Evolutionary conservation across 1,140 invertebrate species (phyloP).

Genomic region (Oncopodura yosiiana): DNA sequence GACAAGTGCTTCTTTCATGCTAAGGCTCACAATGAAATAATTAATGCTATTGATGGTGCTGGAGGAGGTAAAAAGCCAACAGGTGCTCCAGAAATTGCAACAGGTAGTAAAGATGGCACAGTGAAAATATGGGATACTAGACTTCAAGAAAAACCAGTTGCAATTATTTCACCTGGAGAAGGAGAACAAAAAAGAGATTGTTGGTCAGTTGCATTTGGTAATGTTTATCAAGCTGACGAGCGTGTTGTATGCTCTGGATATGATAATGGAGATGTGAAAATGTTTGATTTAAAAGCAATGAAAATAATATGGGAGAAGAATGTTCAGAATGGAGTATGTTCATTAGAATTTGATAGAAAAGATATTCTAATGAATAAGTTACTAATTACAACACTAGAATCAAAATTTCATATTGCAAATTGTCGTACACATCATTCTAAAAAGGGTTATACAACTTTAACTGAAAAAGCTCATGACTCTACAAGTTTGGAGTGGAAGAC

Average conservation of each 20-base stretch:
- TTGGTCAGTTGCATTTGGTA: constrained; percentile 79
- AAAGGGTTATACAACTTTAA: constrained; percentile 70
- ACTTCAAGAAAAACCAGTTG: constrained; percentile 73
- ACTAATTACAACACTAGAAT: constrained; percentile 80
- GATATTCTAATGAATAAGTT: constrained; percentile 95
- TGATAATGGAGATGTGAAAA: constrained; percentile 92
- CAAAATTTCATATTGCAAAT: constrained; percentile 82
- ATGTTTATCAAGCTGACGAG: constrained; percentile 76
- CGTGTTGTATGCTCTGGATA: constrained; percentile 80
- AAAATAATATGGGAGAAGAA: constrained; percentile 79
- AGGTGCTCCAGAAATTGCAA: constrained; percentile 88
- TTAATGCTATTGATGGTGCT: constrained; percentile 86
- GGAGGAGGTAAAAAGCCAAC: constrained; percentile 71
- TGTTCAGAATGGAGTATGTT: constrained; percentile 85
- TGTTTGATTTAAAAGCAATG: constrained; percentile 85
- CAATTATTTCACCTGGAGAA: constrained; percentile 65
- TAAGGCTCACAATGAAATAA: constrained; percentile 75
- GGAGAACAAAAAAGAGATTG: constrained; percentile 63
- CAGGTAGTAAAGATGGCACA: constrained; percentile 80
- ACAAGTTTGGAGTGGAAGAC: constrained; percentile 76
- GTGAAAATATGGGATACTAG: constrained; percentile 94
- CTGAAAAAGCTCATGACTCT: constrained; percentile 70
- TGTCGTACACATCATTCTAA: constrained; percentile 74
- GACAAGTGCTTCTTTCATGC: constrained; percentile 65
- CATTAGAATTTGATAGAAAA: constrained; percentile 82